phyloP scores from a whole-genome alignment of 2,113 vertebrate genomes.

The Eulemur rufifrons region DNA sequence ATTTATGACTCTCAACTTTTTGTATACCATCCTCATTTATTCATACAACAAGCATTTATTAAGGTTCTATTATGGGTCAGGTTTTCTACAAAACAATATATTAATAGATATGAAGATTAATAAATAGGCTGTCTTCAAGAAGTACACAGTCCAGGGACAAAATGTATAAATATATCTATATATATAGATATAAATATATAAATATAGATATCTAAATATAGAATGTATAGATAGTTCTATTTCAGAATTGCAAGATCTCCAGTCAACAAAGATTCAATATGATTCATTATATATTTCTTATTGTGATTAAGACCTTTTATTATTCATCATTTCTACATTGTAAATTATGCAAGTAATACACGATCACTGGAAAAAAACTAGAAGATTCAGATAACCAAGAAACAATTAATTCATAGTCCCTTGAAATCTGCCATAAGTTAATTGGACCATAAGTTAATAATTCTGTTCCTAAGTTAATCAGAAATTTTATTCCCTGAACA shows the following conservation, averaged over 20 bases:
- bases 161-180: neutral
- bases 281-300: constrained; percentile 47
- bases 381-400: constrained; percentile 56
- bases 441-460: constrained; percentile 59
- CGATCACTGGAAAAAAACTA: neutral
- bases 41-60: neutral
- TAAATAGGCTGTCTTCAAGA: neutral
- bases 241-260: constrained; percentile 30
- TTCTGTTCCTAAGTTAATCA: constrained; percentile 61
- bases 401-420: constrained; percentile 67
- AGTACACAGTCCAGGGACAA: neutral
- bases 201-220: neutral
- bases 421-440: constrained; percentile 62
- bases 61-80: neutral
- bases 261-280: constrained; percentile 26
- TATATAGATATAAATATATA: neutral
- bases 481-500: constrained; percentile 78
- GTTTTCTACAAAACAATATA: neutral
- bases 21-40: constrained; percentile 1
- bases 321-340: constrained; percentile 56
- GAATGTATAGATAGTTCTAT: neutral
- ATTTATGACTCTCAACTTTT: neutral
- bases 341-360: constrained; percentile 59
- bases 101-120: neutral
- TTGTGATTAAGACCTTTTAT: constrained; percentile 28